phyloP scores from a whole-genome alignment of 2,113 vertebrate species.

The Galemys pyrenaicus region DNA sequence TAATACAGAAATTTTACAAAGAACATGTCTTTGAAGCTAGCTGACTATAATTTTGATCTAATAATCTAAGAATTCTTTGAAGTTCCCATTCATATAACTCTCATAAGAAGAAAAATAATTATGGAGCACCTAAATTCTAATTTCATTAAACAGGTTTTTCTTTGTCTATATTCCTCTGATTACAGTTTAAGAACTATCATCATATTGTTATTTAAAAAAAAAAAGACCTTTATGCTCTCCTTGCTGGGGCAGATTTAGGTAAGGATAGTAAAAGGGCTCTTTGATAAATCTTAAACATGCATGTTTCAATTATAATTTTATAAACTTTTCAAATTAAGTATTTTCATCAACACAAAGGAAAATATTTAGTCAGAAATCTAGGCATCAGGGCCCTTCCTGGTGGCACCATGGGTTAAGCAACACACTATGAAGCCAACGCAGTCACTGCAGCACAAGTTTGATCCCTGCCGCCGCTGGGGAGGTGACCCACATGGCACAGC shows the following conservation, averaged over 20 bases:
- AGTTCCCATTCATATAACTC: not conserved
- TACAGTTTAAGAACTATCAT: not conserved
- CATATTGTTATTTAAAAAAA: not conserved
- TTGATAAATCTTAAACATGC: not conserved
- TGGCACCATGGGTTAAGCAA: too few species aligned
- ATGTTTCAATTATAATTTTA: not conserved
- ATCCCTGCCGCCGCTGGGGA: too few species aligned
- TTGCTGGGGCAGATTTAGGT: not conserved
- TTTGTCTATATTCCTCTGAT: not conserved
- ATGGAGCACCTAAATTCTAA: not conserved
- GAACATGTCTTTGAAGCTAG: not conserved
- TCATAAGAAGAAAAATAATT: not conserved
- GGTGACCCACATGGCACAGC: too few species aligned
- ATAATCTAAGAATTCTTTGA: conserved; percentile 13
- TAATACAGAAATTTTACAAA: not conserved
- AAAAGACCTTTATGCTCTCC: not conserved
- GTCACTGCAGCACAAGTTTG: too few species aligned
- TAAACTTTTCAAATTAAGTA: not conserved
- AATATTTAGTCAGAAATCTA: not conserved
- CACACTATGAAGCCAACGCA: too few species aligned
- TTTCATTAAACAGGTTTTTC: not conserved
- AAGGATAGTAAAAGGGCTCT: not conserved
- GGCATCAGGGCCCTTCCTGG: too few species aligned
- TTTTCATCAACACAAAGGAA: not conserved
- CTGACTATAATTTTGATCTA: not conserved